Conservation (phyloP, 1,140 invertebrate species). For the Drosophila bipectinata region DNA sequence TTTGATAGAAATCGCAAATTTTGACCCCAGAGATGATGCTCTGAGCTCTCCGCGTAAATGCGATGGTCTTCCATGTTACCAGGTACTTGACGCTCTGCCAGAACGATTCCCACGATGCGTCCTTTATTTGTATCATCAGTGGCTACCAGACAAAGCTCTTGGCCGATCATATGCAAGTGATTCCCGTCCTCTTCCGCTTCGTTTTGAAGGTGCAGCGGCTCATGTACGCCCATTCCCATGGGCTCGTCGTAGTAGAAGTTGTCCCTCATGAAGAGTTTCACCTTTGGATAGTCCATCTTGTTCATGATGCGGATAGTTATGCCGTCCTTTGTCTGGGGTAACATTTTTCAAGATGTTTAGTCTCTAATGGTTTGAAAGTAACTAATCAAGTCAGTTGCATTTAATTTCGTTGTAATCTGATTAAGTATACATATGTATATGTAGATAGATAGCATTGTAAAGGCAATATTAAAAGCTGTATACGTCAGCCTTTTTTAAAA, state of each 20-base stretch:
- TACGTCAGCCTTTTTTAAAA: no score
- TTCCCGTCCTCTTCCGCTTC: slow-evolving; percentile 34
- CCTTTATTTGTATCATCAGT: slow-evolving; percentile 11
- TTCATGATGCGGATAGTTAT: slow-evolving; percentile 43
- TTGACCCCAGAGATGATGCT: slow-evolving; percentile 20
- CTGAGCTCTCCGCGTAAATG: slow-evolving; percentile 11
- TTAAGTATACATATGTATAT: no score
- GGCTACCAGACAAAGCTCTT: slow-evolving; percentile 44
- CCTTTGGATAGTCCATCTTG: slow-evolving; percentile 25
- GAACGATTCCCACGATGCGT: slow-evolving; percentile 39
- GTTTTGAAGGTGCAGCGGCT: not conserved
- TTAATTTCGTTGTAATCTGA: no score
- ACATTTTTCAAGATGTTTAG: not conserved
- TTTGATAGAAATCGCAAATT: slow-evolving; percentile 19
- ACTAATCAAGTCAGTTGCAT: no score
- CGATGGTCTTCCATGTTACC: slow-evolving; percentile 44
- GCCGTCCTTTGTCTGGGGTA: slow-evolving; percentile 15
- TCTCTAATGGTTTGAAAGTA: not conserved
- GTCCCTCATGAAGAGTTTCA: slow-evolving; percentile 26
- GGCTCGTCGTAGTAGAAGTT: slow-evolving; percentile 46
- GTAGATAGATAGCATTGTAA: no score
- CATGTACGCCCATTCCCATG: slow-evolving; percentile 6
- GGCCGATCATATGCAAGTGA: slow-evolving; percentile 26
- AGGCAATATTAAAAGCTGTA: no score
- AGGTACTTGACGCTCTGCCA: slow-evolving; percentile 17